Evolutionary conservation across 2,113 vertebrate species (phyloP).

Genomic region (Neolamprologus caudopunctatus): DNA sequence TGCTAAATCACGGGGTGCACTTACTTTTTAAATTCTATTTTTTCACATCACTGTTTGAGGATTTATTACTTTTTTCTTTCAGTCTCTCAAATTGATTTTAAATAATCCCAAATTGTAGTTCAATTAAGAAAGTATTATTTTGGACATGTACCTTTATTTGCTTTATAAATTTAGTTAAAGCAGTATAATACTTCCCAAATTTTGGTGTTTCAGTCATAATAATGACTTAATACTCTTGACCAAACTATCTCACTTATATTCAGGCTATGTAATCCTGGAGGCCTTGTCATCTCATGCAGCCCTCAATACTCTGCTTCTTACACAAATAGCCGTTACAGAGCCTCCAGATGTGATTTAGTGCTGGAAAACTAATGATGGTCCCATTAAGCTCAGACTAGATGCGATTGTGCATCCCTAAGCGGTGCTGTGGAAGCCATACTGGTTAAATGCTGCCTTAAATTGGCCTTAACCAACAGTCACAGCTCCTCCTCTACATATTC

Average conservation of each 20-base stretch:
- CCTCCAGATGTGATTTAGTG: neutral
- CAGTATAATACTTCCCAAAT: neutral
- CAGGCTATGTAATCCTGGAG: neutral
- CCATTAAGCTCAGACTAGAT: neutral
- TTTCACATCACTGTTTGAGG: neutral
- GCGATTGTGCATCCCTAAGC: neutral
- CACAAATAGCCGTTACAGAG: neutral
- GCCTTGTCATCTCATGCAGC: neutral
- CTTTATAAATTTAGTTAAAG: neutral
- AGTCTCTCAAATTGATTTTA: fast-evolving
- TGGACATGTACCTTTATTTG: neutral
- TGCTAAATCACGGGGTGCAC: fast-evolving
- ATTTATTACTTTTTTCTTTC: neutral
- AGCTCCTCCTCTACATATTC: neutral
- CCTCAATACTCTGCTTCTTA: neutral
- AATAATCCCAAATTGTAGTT: neutral
- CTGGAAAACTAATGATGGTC: neutral
- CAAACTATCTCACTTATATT: neutral
- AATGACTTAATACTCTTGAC: neutral
- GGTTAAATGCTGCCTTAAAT: neutral
- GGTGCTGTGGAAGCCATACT: neutral
- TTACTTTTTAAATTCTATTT: fast-evolving
- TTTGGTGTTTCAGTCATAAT: neutral
- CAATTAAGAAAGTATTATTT: neutral
- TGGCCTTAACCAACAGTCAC: neutral